phyloP scores from a whole-genome alignment of 2,797 vertebrate genomes.

The Eulemur albifrons region DNA sequence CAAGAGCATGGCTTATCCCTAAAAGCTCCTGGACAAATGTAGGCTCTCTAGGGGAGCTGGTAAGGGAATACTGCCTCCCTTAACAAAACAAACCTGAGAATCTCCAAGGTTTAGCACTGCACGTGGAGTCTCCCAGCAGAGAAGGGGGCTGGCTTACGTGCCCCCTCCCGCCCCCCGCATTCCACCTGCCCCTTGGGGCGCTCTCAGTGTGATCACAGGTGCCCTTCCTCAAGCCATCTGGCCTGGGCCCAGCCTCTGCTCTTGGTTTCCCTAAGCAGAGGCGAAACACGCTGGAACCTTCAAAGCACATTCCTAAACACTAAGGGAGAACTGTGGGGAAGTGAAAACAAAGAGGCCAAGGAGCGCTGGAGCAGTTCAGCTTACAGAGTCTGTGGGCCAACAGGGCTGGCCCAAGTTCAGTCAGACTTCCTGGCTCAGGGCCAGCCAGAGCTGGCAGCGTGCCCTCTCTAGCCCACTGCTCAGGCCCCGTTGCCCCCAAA shows the following conservation, averaged over 20 bases:
- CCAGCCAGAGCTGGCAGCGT: constrained; percentile 64
- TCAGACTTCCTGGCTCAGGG: constrained; percentile 72
- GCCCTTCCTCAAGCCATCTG: constrained; percentile 74
- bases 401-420: constrained; percentile 78
- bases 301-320: constrained; percentile 78
- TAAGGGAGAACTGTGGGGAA: constrained; percentile 68
- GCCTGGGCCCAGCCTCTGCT: constrained; percentile 67
- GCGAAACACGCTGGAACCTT: constrained; percentile 69
- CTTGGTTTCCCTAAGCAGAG: constrained; percentile 68
- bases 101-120: constrained; percentile 56
- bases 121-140: constrained; percentile 9
- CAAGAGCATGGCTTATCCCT: neutral
- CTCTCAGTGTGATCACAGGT: constrained; percentile 71
- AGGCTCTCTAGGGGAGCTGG: constrained; percentile 45
- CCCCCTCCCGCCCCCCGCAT: neutral
- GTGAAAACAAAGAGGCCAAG: constrained; percentile 69
- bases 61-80: constrained; percentile 57
- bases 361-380: constrained; percentile 64
- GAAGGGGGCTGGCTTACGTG: neutral
- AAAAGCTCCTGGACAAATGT: constrained; percentile 36
- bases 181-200: constrained; percentile 60
- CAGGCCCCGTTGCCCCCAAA: constrained; percentile 41
- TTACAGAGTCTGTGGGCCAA: constrained; percentile 78
- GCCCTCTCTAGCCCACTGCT: constrained; percentile 71
- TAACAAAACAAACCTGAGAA: constrained; percentile 60